Base-by-base conservation (phyloP, 2,888 invertebrate genomes). In the Zaprionus obscuricornis region DNA sequence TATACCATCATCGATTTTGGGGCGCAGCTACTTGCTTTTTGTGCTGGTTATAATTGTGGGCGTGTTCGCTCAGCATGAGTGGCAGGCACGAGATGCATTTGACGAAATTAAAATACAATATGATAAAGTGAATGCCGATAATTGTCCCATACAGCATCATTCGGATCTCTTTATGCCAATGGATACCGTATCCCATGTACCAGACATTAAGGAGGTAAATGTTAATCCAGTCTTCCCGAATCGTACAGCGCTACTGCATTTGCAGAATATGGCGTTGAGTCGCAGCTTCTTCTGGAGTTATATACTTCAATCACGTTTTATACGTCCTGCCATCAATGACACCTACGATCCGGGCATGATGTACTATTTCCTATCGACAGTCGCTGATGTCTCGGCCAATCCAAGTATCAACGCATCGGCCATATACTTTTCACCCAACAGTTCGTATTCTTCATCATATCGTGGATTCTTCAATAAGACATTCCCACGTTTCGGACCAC, bases 261-360 rank as follows among this genome's bases (percentile, higher is more conserved):
- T 98, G 56, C 98, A 98, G 89, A 98, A 98, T 89, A 95, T 98
- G 94, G 98, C 98, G n/a, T 91, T 98, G 88, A 97, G 95, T 89
- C 92, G 98, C 75, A 97, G 98, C 0, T 98, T 98, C 90, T 98
- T 96, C 90, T 98, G 96, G 95, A 97, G 97, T 89, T 98, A 97
- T 77, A 96, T 97, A 55, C 92, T 97, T 0, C 97, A 97, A 88
- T 96, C 96, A 17, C 92, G 97, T 66, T 96, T 97, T 79, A 97
- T 97, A 73, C 92, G 97, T 18, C 97, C 97, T 0, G 96, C 96
- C 0, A 96, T 96, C 14, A 97, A 96, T 87, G 96, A 97, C 84
- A 96, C 97, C 0, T 96, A 97, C 77, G 98, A 98, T 91, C 98
- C 98, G 0, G 98, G 98, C 47, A 96, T 99, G 95, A 97, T 98